Base-by-base conservation (phyloP, 2,888 invertebrate genomes). In the Agrotis segetum region DNA sequence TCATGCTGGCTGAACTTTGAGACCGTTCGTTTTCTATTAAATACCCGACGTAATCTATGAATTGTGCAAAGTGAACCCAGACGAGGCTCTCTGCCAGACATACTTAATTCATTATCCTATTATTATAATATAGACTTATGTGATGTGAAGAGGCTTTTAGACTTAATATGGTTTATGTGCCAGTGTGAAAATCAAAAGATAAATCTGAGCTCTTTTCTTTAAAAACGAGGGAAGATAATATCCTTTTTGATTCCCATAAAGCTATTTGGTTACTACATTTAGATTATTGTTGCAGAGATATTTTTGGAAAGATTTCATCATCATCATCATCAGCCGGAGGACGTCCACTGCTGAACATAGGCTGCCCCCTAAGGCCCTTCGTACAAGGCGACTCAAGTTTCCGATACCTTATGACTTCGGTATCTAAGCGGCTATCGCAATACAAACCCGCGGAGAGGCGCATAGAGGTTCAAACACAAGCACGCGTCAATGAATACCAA, bases 1-100 rank as follows among this genome's bases (percentile, higher is more conserved):
- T 83, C 70, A 76, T 67, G 79, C 61, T 68, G 64, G 70, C 19
- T 82, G 60, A 74, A 73, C 69, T 64, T 49, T n/a, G 47, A 76
- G 71, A 72, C 62, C 62, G 71, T 71, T 79, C 71, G 62, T 77
- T 82, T 83, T 81, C 82, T 83, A 81, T 79, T 82, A 77, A 79
- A 76, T 65, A 67, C 72, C 62, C 76, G 73, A 81, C 66, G 70
- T 76, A 80, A 83, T 85, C 80, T 80, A 77, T 71, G 75, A 80
- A 77, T 70, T 65, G 69, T 73, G 64, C 55, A 63, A 60, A 74
- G 66, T 52, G 63, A 71, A 55, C 46, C 11, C 44, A 61, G 67
- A 55, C 60, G 61, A 71, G 55, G 46, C 52, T 66, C 52, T 72
- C 62, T 72, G 63, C 56, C 29, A 82, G 81, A 71, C 69, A 67